Conservation (phyloP, 2,797 vertebrate species). For the Trematomus bernacchii region DNA sequence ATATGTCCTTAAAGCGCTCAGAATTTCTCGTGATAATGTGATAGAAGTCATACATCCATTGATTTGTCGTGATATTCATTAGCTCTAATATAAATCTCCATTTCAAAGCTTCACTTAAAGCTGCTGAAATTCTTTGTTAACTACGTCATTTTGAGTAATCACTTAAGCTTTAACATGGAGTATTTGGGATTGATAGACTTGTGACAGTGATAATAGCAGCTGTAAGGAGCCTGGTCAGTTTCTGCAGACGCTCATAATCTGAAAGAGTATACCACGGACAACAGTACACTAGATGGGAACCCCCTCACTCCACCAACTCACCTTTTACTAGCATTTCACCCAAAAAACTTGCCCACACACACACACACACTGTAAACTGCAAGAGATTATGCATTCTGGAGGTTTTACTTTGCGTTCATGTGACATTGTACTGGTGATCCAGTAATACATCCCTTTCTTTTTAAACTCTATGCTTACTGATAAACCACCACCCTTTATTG, state of each 20-base stretch:
- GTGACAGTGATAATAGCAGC: conserved; percentile 1
- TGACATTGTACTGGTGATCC: conserved; percentile 9
- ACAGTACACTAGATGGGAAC: background rate
- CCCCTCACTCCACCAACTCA: conserved; percentile 1
- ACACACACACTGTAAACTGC: conserved; percentile 25
- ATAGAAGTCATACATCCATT: background rate
- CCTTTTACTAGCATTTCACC: conserved; percentile 60
- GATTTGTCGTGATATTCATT: background rate
- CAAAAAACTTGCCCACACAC: conserved; percentile 19
- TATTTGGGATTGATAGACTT: conserved; percentile 5
- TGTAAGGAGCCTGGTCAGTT: background rate
- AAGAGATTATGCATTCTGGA: conserved; percentile 48
- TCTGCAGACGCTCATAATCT: conserved; percentile 2
- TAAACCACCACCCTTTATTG: background rate
- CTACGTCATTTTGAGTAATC: background rate
- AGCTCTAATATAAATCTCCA: too few relatives aligned
- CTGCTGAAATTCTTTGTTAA: background rate
- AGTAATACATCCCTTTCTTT: conserved; percentile 47
- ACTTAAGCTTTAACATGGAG: background rate
- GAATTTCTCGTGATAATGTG: background rate
- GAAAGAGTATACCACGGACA: background rate
- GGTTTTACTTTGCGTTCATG: conserved; percentile 27
- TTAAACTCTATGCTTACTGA: background rate
- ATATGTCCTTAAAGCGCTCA: background rate
- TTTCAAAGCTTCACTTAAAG: background rate